A percentile compares a stretch with the other conserved stretches of the same genome.
These are phyloP conservation scores for Paralichthys olivaceus DNA, from an alignment of 2,113 vertebrate species.

Conservation along the genomic window DNA sequence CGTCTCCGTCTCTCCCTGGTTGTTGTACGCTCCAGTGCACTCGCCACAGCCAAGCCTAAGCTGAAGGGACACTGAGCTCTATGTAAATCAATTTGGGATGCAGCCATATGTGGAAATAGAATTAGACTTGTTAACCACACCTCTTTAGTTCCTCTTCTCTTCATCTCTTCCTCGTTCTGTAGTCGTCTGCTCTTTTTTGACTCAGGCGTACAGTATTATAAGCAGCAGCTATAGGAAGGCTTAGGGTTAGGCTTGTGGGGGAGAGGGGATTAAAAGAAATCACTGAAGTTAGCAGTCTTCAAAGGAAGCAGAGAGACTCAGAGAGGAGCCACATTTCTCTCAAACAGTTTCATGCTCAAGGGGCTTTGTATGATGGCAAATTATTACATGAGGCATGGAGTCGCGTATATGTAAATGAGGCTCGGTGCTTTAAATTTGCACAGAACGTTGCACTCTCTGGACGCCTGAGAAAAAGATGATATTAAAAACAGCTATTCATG, in stretches of 20 bases:
- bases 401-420: conserved; percentile 72
- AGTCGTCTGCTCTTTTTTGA: conserved; percentile 45
- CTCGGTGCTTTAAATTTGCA: conserved; percentile 31
- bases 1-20: conserved; percentile 16
- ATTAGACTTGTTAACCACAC: conserved; percentile 74
- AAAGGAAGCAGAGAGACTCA: conserved; percentile 64
- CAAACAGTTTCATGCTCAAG: conserved; percentile 70
- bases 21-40: conserved; percentile 51
- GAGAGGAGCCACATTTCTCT: conserved; percentile 59
- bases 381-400: conserved; percentile 69
- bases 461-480: conserved; percentile 26
- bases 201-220: conserved; percentile 42
- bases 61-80: conserved; percentile 72
- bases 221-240: conserved; percentile 71
- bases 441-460: conserved; percentile 33
- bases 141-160: conserved; percentile 64
- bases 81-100: conserved; percentile 2
- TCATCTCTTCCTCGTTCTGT: conserved; percentile 43
- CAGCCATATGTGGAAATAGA: conserved; percentile 71
- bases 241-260: conserved; percentile 64
- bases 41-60: conserved; percentile 53
- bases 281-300: conserved; percentile 73
- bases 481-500: conserved; percentile 31
- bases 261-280: conserved; percentile 72
- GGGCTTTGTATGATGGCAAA: conserved; percentile 70